phyloP scores from a whole-genome alignment of 2,888 invertebrate species.

The Ichneumon xanthorius region DNA sequence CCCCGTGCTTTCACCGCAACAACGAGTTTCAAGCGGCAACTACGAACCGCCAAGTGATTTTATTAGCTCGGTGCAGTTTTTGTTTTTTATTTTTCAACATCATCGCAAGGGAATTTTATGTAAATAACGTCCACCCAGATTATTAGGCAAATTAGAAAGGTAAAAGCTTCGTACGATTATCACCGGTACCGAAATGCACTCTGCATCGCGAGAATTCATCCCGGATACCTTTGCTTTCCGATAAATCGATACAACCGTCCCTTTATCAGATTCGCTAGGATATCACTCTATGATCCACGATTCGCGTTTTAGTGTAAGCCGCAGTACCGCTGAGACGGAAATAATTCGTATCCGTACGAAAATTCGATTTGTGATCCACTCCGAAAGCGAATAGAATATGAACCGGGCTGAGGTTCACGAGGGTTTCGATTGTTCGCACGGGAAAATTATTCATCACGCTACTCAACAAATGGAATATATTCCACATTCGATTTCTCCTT shows the following conservation, averaged over 20 bases:
- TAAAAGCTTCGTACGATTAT: not conserved
- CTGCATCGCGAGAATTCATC: not conserved
- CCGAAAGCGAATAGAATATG: slow-evolving; percentile 24
- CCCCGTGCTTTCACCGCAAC: slow-evolving; percentile 38
- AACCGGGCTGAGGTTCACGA: not conserved
- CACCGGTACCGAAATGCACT: not conserved
- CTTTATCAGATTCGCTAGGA: not conserved
- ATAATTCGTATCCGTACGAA: slow-evolving; percentile 33
- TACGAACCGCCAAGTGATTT: slow-evolving; percentile 65
- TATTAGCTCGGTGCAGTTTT: slow-evolving; percentile 51
- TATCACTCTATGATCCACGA: not conserved
- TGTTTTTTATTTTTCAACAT: slow-evolving; percentile 21
- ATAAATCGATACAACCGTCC: slow-evolving; percentile 1
- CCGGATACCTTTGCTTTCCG: slow-evolving; percentile 4
- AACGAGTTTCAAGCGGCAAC: slow-evolving; percentile 62
- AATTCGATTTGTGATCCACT: slow-evolving; percentile 31
- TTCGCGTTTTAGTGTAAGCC: not conserved
- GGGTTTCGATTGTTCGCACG: not conserved
- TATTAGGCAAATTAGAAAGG: not conserved
- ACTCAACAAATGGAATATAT: slow-evolving; percentile 44
- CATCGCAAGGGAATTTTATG: not conserved
- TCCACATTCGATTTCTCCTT: not conserved
- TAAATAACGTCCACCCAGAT: too few species aligned
- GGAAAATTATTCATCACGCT: not conserved
- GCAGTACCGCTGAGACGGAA: not conserved